Base-by-base conservation (phyloP, 2,797 vertebrate genomes). In the Vultur gryphus region DNA sequence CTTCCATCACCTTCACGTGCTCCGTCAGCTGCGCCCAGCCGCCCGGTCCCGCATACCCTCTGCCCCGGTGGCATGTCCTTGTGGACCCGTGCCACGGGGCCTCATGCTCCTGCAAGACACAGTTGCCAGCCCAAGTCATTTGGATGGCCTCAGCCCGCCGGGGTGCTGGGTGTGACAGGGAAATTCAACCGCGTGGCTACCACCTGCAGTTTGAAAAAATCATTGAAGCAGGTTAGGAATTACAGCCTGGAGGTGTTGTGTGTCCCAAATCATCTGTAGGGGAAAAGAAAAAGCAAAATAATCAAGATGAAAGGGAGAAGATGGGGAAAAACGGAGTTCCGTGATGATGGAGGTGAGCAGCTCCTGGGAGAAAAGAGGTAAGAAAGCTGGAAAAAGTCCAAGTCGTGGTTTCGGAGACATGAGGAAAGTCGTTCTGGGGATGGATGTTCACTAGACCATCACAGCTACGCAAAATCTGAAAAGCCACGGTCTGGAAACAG, bases 1-100 rank as follows among this genome's bases (percentile, higher is more conserved):
- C 90, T 95, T 92, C 94, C 93, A 89, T 54, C 91, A 73, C 90
- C 93, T 95, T 67, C 96, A 92, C 16, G 54, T 85, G 91, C 77
- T 92, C 90, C 1, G 55, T 90, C 92, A 95, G 92, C 95, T 94
- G 84, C 1, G 0, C 24, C 52, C 61, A 51, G 48, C 79, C n/a
- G 2, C 69, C 44, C 11, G 5, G 87, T 86, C 67, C 81, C 1
- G 3, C 73, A 48, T 64, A 12, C 64, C 66, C 86, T 67, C 41
- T 2, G 3, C 25, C 23, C 46, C 0, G 1, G 14, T 49, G 89
- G 92, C 85, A 89, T 54, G 84, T 86, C 70, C 76, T 75, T 21
- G 16, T 79, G 91, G 89, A 92, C 1, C 62, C 0, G 31, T 73
- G 90, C 73, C 89, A 89, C 2, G 5, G 71, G 35, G 26, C 72